These are phyloP conservation scores for Bagarius yarrelli DNA, from an alignment of 2,113 vertebrate genomes.

Conservation along the genomic window DNA sequence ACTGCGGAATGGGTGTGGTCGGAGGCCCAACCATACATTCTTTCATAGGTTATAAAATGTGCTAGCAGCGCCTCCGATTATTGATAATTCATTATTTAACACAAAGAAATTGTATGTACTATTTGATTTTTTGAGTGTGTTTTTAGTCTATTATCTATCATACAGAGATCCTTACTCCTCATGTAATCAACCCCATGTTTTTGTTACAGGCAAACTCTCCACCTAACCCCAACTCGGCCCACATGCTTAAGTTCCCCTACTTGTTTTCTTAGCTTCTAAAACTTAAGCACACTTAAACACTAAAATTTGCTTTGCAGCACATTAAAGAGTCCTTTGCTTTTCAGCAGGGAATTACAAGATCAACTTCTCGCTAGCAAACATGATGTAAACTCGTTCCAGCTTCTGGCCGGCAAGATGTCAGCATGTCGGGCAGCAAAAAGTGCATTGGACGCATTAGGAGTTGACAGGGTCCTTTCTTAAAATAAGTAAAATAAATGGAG, in stretches of 20 bases:
- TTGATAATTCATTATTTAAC: no score
- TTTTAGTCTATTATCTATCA: no score
- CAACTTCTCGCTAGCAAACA: slow-evolving; percentile 68
- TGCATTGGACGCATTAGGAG: slow-evolving; percentile 82
- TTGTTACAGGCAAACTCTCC: not conserved
- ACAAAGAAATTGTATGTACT: no score
- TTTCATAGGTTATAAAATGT: no score
- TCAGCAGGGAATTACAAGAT: slow-evolving; percentile 63
- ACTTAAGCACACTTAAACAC: not conserved
- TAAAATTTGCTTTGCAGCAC: slow-evolving; percentile 13
- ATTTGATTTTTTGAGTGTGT: no score
- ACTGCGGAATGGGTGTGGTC: no score
- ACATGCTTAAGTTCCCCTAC: not conserved
- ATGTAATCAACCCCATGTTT: no score
- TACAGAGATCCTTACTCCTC: no score
- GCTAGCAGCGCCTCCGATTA: no score
- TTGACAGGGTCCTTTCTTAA: slow-evolving; percentile 82
- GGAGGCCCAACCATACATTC: no score
- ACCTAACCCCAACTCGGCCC: not conserved
- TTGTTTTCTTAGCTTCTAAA: not conserved
- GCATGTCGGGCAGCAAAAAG: slow-evolving; percentile 78
- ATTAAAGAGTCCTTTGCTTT: slow-evolving; percentile 51
- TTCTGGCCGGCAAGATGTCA: slow-evolving; percentile 73
- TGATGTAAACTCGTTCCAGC: slow-evolving; percentile 80
- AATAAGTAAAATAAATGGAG: slow-evolving; percentile 92